These are phyloP conservation scores for Epinephelus moara DNA, from an alignment of 2,113 vertebrate genomes.

Conservation along the genomic window DNA sequence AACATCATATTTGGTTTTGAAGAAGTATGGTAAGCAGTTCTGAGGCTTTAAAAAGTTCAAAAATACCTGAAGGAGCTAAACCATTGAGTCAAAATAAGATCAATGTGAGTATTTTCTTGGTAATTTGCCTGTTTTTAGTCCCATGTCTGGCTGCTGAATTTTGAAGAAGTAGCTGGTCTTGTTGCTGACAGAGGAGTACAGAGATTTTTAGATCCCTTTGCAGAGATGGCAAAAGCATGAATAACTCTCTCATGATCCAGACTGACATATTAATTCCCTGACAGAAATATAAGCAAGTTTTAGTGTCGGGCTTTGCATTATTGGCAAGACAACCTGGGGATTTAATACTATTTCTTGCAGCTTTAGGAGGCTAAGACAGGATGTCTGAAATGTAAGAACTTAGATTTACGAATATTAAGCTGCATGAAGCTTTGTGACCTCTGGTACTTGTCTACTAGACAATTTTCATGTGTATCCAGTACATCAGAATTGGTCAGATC, in stretches of 20 bases:
- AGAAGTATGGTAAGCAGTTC: background rate
- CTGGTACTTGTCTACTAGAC: background rate
- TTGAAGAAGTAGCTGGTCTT: conserved; percentile 6
- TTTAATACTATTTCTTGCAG: background rate
- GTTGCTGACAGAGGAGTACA: background rate
- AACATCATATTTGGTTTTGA: background rate
- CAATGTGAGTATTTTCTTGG: background rate
- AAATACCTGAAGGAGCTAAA: background rate
- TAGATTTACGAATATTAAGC: background rate
- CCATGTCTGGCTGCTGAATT: background rate
- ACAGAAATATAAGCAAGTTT: conserved; percentile 9
- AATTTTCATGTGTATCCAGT: background rate
- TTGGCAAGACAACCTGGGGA: background rate
- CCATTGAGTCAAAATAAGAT: background rate
- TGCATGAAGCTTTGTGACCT: background rate
- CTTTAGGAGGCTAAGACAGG: background rate
- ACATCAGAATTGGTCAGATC: background rate
- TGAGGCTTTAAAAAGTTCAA: background rate
- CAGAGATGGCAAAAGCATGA: background rate
- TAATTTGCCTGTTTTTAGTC: background rate
- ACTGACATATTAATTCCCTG: background rate
- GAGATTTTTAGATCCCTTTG: background rate
- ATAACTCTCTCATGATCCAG: background rate
- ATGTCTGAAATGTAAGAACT: background rate
- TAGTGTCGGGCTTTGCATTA: background rate